These are phyloP conservation scores for Aquatica leii DNA, from an alignment of 2,888 invertebrate genomes.

Conservation along the genomic window DNA sequence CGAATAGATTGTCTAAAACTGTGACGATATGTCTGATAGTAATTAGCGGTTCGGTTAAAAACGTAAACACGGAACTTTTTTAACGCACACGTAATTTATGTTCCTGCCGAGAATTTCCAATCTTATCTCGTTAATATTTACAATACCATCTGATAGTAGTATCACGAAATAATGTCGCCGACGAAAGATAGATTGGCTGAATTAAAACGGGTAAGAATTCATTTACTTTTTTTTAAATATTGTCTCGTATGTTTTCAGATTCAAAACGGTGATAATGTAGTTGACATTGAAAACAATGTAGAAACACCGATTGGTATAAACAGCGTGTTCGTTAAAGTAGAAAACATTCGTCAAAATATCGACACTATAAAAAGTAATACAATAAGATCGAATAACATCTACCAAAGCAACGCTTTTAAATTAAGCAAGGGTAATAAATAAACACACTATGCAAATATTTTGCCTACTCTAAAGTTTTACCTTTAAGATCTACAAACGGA, in stretches of 20 bases:
- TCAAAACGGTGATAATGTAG: constrained; percentile 18
- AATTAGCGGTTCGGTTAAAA: too few species aligned
- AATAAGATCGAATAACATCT: constrained; percentile 49
- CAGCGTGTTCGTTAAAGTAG: constrained; percentile 47
- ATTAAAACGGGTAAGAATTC: constrained; percentile 8
- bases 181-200: constrained; percentile 10
- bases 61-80: too few species aligned
- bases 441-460: neutral
- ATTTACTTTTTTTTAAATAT: too few species aligned
- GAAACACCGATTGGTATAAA: constrained; percentile 34
- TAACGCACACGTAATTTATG: neutral
- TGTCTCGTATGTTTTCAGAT: too few species aligned
- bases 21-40: too few species aligned
- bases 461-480: neutral
- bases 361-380: constrained; percentile 63
- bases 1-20: too few species aligned
- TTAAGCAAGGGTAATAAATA: constrained; percentile 33
- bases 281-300: neutral
- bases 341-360: constrained; percentile 63
- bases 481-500: constrained; percentile 68
- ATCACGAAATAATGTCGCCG: neutral
- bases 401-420: constrained; percentile 25
- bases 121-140: neutral
- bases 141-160: constrained; percentile 4
- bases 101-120: neutral